Evolutionary conservation across 2,888 invertebrate genomes (phyloP), one percentile per base, ranked within the genome.

Genomic region (Epinotia nisella): DNA sequence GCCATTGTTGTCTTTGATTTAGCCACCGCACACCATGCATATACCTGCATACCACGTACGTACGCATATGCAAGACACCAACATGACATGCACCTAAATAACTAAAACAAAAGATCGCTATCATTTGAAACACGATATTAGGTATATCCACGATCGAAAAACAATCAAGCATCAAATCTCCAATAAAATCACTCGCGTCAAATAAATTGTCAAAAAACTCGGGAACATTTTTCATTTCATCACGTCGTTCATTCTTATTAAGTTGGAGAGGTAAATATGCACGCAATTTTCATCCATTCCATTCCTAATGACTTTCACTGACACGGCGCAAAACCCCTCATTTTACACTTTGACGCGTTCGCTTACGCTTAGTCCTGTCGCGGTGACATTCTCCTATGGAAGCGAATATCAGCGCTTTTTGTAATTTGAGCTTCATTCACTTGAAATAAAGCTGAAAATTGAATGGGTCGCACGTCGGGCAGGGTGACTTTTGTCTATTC

Each of bases 261-360:
- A 90, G 89, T 88, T 86, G 82, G 87, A 88, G 87, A 89, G 86
- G 85, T 90, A 92, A 92, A 91, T 92, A 92, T 91, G 90, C 88
- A 90, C 90, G 92, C 91, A 92, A 93, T 93, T 93, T 90, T 88
- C 92, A 92, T 91, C 90, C 91, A 91, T 92, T 92, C 90, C 92
- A 82, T 86, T 92, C 90, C 91, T 93, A 93, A 93, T 93, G 93
- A 93, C 93, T 93, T 92, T 90, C 91, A 88, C 90, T 92, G 93
- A 92, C 92, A 91, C 88, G 89, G 84, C 89, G 91, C 87, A 87
- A 93, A 92, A 91, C 91, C 92, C 92, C 93, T 92, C 93, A 91
- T 93, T 93, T 93, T 92, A 93, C 93, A 93, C 92, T 93, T 93
- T 93, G 92, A 91, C 92, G 93, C 93, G 90, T 93, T 91, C 92